These are phyloP conservation scores for Xestia ashworthii DNA, from an alignment of 2,888 invertebrate genomes.

Conservation along the genomic window DNA sequence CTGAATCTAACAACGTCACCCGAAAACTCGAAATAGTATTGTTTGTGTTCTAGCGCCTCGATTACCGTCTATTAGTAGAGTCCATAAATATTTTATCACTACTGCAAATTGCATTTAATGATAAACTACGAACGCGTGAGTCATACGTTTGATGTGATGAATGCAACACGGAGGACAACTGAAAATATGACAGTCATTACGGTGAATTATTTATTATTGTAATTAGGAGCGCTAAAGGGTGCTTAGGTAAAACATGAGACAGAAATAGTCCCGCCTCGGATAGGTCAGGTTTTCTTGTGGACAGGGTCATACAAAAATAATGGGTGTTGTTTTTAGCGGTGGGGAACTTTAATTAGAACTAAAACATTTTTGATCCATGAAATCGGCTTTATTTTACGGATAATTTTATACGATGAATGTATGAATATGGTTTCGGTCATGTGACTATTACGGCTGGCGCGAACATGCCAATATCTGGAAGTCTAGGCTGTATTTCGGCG, in stretches of 20 bases:
- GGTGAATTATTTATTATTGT: slow-evolving; percentile 13
- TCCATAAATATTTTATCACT: slow-evolving; percentile 33
- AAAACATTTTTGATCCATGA: too few relatives aligned
- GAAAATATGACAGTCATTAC: slow-evolving; percentile 19
- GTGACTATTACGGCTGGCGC: too few relatives aligned
- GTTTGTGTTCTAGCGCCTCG: background rate
- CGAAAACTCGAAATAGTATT: slow-evolving; percentile 9
- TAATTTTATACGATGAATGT: too few relatives aligned
- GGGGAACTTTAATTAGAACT: too few relatives aligned
- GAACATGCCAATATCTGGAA: too few relatives aligned
- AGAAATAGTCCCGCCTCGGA: background rate
- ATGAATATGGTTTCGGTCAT: too few relatives aligned
- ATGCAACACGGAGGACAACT: slow-evolving; percentile 11
- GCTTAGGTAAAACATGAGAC: background rate
- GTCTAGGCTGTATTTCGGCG: too few relatives aligned
- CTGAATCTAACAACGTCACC: background rate
- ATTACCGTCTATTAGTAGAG: slow-evolving; percentile 17
- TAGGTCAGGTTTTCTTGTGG: too few relatives aligned
- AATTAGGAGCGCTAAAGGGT: slow-evolving; percentile 8
- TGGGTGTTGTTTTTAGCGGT: too few relatives aligned
- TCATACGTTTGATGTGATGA: slow-evolving; percentile 23
- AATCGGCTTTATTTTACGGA: too few relatives aligned
- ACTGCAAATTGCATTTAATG: slow-evolving; percentile 20
- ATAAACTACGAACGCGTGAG: slow-evolving; percentile 25
- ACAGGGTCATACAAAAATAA: too few relatives aligned